Conservation (phyloP, 1,140 invertebrate species). For the Platyura marginata region DNA sequence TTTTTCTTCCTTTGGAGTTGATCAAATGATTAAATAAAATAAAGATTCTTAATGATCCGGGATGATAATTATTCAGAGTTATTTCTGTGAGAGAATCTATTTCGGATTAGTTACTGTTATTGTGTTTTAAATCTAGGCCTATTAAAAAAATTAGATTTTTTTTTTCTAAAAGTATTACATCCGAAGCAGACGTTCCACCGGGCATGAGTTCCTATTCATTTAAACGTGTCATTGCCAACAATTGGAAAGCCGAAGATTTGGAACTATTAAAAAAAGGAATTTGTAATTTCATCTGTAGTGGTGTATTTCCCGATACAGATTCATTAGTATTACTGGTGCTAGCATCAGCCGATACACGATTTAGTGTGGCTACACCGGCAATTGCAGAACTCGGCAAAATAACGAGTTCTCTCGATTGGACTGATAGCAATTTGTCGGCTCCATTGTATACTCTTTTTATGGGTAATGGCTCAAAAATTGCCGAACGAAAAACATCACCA, state of each 20-base stretch:
- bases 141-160: no score
- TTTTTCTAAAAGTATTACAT: constrained; percentile 19
- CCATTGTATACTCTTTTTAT: constrained; percentile 63
- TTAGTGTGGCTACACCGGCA: constrained; percentile 22
- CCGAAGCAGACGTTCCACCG: constrained; percentile 38
- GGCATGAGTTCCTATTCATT: constrained; percentile 63
- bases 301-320: constrained; percentile 55
- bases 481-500: constrained; percentile 45
- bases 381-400: constrained; percentile 20
- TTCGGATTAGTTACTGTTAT: no score
- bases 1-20: no score
- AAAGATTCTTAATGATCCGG: no score
- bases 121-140: no score
- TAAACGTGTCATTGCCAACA: constrained; percentile 55
- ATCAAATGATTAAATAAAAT: no score
- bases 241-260: constrained; percentile 60
- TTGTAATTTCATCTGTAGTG: constrained; percentile 61
- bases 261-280: constrained; percentile 67
- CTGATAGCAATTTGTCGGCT: constrained; percentile 39
- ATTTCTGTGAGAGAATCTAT: no score
- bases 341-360: constrained; percentile 70
- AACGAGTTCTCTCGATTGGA: constrained; percentile 56
- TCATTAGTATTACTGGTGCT: constrained; percentile 62
- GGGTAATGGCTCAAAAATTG: constrained; percentile 29
- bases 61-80: no score